phyloP scores from a whole-genome alignment of 2,888 invertebrate species.

The Fabriciana adippe region DNA sequence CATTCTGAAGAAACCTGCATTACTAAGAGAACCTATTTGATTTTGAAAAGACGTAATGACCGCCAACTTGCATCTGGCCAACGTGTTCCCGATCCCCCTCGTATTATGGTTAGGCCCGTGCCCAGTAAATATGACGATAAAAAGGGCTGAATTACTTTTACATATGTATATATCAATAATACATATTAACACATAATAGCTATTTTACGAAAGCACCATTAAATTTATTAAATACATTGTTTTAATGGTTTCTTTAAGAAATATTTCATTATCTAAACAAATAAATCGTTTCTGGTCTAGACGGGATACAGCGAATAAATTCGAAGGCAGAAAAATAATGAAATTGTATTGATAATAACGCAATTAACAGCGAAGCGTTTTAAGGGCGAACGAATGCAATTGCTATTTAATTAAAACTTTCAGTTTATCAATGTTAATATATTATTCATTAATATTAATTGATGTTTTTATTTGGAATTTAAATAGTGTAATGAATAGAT shows the following conservation, averaged over 20 bases:
- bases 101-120: too few relatives aligned
- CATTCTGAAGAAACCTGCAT: too few relatives aligned
- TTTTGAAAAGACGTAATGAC: too few relatives aligned
- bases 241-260: slow-evolving; percentile 1
- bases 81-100: too few relatives aligned
- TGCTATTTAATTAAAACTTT: slow-evolving; percentile 25
- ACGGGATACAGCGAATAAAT: slow-evolving; percentile 29
- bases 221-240: background rate
- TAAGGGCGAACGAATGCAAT: slow-evolving; percentile 21
- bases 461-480: background rate
- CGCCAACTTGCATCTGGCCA: too few relatives aligned
- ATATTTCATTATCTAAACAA: slow-evolving; percentile 16
- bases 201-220: too few relatives aligned
- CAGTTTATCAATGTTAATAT: slow-evolving; percentile 17
- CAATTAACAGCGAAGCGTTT: slow-evolving; percentile 25
- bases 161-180: too few relatives aligned
- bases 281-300: slow-evolving; percentile 35
- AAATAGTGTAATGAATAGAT: background rate
- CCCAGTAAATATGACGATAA: too few relatives aligned
- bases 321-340: slow-evolving; percentile 35
- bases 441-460: background rate
- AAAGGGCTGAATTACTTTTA: too few relatives aligned
- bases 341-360: slow-evolving; percentile 34
- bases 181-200: too few relatives aligned
- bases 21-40: too few relatives aligned